Percentiles rank a stretch among this genome's conserved stretches.
Conservation (phyloP, 2,113 vertebrate genomes). For the Aythya baeri region DNA sequence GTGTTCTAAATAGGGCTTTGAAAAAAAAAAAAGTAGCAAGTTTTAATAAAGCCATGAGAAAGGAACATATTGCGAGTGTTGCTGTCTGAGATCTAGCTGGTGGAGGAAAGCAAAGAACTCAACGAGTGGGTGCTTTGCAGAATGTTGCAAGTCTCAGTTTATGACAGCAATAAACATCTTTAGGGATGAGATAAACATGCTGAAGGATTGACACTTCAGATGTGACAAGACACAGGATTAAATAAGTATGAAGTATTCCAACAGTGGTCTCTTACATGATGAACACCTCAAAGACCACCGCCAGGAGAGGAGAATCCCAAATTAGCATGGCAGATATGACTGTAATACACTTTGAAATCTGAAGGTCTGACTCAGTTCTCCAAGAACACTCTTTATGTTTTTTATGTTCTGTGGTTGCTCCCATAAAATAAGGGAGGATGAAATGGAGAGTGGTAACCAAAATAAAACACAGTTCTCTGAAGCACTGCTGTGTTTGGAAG, state of each 20-base stretch:
- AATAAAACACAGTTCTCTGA: not conserved
- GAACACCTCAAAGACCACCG: not conserved
- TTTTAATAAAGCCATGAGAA: conserved; percentile 35
- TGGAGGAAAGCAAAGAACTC: conserved; percentile 11
- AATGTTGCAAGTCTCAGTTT: conserved; percentile 46
- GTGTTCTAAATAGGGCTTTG: not conserved
- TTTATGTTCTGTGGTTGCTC: not conserved
- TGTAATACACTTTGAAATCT: not conserved
- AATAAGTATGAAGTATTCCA: not conserved
- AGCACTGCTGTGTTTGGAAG: not conserved
- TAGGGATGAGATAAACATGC: conserved; percentile 23
- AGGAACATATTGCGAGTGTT: conserved; percentile 56
- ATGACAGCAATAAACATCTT: conserved; percentile 53
- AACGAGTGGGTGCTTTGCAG: conserved; percentile 59
- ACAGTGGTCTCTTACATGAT: not conserved
- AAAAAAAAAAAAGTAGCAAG: not conserved
- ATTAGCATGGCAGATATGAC: not conserved
- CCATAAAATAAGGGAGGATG: not conserved
- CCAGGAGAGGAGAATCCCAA: not conserved
- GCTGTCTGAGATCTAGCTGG: conserved; percentile 38
- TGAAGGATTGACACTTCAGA: conserved; percentile 52
- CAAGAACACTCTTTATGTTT: not conserved
- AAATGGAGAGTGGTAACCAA: not conserved
- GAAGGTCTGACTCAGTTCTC: not conserved
- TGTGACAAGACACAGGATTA: conserved; percentile 28